These are phyloP conservation scores for Cirrhinus mrigala DNA, from an alignment of 2,797 vertebrate genomes.

Conservation along the genomic window DNA sequence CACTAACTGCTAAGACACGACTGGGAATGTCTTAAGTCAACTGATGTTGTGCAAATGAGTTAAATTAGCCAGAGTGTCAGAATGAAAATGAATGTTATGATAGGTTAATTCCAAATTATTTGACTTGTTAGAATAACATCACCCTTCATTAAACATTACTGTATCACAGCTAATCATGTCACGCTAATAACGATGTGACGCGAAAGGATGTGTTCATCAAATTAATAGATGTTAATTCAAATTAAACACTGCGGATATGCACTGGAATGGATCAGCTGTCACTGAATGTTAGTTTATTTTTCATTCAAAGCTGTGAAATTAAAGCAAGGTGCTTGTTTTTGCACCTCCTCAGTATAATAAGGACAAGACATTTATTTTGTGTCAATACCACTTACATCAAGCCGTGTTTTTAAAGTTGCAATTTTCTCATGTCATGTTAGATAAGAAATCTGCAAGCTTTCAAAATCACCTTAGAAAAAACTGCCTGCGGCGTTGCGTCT, in stretches of 20 bases:
- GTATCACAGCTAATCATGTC: constrained; percentile 31
- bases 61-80: constrained; percentile 32
- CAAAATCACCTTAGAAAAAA: too few relatives aligned
- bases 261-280: constrained; percentile 10
- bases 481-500: too few relatives aligned
- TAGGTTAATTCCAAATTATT: constrained; percentile 35
- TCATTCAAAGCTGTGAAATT: constrained; percentile 8
- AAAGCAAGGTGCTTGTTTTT: background rate
- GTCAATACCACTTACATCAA: background rate
- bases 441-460: too few relatives aligned
- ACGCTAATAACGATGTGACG: constrained; percentile 9
- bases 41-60: constrained; percentile 15
- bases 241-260: constrained; percentile 24
- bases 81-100: constrained; percentile 15
- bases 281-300: constrained; percentile 10
- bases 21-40: constrained; percentile 4
- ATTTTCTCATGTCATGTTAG: background rate
- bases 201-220: constrained; percentile 34
- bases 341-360: background rate
- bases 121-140: constrained; percentile 43
- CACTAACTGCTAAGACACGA: background rate
- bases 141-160: constrained; percentile 38
- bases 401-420: background rate
- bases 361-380: background rate
- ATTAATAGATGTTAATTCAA: constrained; percentile 45